Evolutionary conservation across 2,888 invertebrate species (phyloP).

Genomic region (Scaptomyza flava): DNA sequence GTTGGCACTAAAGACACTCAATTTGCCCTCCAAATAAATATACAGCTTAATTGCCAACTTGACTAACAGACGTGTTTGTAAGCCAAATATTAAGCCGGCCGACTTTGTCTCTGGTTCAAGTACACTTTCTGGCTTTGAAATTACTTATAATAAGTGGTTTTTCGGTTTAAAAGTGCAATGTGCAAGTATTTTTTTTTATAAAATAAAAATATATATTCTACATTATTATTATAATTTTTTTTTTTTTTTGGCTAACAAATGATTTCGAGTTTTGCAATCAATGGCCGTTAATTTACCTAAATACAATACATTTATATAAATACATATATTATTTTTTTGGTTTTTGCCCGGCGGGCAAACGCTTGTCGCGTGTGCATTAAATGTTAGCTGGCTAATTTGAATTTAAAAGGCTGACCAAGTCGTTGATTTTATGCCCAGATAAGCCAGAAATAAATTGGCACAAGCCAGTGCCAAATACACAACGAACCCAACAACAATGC

Average conservation of each 20-base stretch:
- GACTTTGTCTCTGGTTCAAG: constrained; percentile 25
- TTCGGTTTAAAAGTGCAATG: constrained; percentile 40
- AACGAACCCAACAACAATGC: constrained; percentile 22
- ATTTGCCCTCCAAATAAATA: constrained; percentile 21
- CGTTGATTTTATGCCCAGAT: constrained; percentile 69
- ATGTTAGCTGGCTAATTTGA: constrained; percentile 68
- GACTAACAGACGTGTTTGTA: constrained; percentile 14
- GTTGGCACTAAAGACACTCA: constrained; percentile 40
- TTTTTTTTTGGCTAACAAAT: constrained; percentile 9
- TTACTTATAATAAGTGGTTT: neutral
- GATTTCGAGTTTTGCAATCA: constrained; percentile 30
- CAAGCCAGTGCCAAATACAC: constrained; percentile 43
- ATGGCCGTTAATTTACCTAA: constrained; percentile 13
- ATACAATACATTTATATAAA: neutral
- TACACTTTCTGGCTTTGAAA: constrained; percentile 5
- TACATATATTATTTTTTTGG: neutral
- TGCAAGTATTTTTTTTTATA: constrained; percentile 39
- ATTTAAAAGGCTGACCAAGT: constrained; percentile 71
- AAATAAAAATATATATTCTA: constrained; percentile 14
- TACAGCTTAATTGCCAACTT: constrained; percentile 19
- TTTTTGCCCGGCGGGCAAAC: constrained; percentile 19
- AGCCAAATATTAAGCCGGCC: constrained; percentile 42
- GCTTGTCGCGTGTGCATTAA: constrained; percentile 73
- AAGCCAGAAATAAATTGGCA: constrained; percentile 73
- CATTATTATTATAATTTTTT: neutral